Evolutionary conservation across 2,113 vertebrate genomes (phyloP), one percentile per base, ranked within the genome.

Genomic region (Falco punctatus): DNA sequence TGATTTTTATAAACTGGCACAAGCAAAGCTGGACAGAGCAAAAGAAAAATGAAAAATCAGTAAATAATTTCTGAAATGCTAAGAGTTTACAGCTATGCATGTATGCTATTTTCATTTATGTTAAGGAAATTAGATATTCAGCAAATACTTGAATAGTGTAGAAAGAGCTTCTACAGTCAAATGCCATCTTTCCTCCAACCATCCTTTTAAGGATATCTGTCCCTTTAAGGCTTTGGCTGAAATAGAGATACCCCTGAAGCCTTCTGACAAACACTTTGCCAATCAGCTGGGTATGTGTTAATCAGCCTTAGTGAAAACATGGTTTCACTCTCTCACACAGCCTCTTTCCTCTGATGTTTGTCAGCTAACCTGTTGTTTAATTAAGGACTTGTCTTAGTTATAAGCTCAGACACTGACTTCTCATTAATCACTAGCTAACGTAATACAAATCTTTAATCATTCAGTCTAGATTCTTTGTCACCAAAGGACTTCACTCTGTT

Each of bases 361-460:
- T 71, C 75, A 89, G 26, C 42, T 89, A 91, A 92, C 83, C 83
- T 94, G 77, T 83, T 93, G 71, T 89, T 94, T 94, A 95, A 95
- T 92, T 94, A 96, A 91, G 77, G 57, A 49, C 42, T 95, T 94
- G 42, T 87, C 89, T 91, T 69, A 57, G 77, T 59, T 91, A 84
- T 72, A 89, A 94, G 84, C 83, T 85, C 65, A 89, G 81, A 44
- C 21, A 67, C 40, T 69, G 89, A 71, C 52, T 94, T 85, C 61
- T 85, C 90, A 89, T 96, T 95, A 94, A 92, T 96, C 93, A 91
- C 26, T 49, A 44, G 13, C 59, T 91, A 95, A 86, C 6, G 1
- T 61, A 79, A 84, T 61, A 94, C 26, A 90, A 78, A 79, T 79
- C 81, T 89, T 46, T 90, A 86, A 81, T 90, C 49, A 82, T 80